These are phyloP conservation scores for Oscheius onirici DNA, from an alignment of 2,888 invertebrate genomes.

Conservation along the genomic window DNA sequence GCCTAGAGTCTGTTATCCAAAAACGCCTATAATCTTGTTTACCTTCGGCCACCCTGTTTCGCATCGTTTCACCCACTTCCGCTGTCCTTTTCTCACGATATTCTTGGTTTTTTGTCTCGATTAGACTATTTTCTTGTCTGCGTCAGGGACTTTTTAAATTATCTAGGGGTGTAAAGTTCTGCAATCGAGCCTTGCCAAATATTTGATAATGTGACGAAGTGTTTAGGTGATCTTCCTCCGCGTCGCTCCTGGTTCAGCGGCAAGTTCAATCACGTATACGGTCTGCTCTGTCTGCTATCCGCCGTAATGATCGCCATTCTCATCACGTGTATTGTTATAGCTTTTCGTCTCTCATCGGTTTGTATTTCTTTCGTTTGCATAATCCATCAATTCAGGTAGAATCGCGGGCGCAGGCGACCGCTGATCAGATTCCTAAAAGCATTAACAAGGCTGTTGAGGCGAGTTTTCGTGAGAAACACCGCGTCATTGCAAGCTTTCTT, in stretches of 20 bases:
- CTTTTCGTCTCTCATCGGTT: constrained; percentile 5
- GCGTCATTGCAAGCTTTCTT: too few species aligned
- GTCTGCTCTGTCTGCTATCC: neutral
- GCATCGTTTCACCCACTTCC: too few species aligned
- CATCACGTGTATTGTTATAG: constrained; percentile 15
- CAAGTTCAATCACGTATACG: constrained; percentile 26
- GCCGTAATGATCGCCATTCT: constrained; percentile 19
- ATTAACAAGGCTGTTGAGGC: constrained; percentile 22
- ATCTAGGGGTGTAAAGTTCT: too few species aligned
- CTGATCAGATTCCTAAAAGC: constrained; percentile 1
- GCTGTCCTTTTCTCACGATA: too few species aligned
- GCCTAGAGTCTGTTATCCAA: too few species aligned
- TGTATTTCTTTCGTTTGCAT: neutral
- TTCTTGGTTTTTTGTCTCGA: too few species aligned
- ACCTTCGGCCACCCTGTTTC: too few species aligned
- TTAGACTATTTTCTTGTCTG: too few species aligned
- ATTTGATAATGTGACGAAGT: constrained; percentile 13
- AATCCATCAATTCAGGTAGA: neutral
- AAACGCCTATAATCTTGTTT: too few species aligned
- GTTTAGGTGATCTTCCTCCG: constrained; percentile 26
- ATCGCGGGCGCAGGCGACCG: neutral
- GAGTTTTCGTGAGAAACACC: neutral
- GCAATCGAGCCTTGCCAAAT: neutral
- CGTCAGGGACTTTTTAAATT: too few species aligned
- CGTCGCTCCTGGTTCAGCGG: constrained; percentile 27